These are phyloP conservation scores for Cnemophilus loriae DNA, from an alignment of 2,113 vertebrate species.

Conservation along the genomic window DNA sequence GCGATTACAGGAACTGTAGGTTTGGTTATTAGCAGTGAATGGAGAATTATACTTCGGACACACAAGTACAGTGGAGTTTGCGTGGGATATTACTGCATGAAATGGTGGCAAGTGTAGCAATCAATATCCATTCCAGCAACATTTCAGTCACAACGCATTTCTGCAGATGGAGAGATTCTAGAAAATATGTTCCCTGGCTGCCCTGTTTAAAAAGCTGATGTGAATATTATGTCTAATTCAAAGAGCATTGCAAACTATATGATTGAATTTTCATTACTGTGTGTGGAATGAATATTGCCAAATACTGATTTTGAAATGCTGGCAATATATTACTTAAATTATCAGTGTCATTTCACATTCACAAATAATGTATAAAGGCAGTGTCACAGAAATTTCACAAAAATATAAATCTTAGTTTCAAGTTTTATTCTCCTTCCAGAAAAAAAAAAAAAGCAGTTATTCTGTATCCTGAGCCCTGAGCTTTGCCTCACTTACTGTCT, in stretches of 20 bases:
- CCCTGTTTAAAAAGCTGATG: not conserved
- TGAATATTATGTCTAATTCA: not conserved
- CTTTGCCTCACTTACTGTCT: not conserved
- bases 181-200: not conserved
- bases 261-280: slow-evolving; percentile 14
- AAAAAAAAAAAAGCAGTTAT: not conserved
- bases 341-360: not conserved
- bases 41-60: not conserved
- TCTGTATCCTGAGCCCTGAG: not conserved
- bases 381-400: not conserved
- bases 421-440: not conserved
- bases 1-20: not conserved
- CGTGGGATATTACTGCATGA: not conserved
- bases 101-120: not conserved
- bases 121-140: not conserved
- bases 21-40: not conserved
- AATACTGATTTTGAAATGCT: not conserved
- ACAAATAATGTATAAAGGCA: not conserved
- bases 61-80: not conserved
- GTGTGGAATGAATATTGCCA: not conserved
- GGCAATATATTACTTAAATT: not conserved
- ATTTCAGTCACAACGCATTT: not conserved
- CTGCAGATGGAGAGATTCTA: not conserved
- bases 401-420: not conserved
- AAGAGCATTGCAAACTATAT: not conserved